Percentiles rank a stretch among this genome's conserved stretches.
Evolutionary conservation across 2,888 invertebrate species (phyloP).

Genomic region (Xylophagus ater): DNA sequence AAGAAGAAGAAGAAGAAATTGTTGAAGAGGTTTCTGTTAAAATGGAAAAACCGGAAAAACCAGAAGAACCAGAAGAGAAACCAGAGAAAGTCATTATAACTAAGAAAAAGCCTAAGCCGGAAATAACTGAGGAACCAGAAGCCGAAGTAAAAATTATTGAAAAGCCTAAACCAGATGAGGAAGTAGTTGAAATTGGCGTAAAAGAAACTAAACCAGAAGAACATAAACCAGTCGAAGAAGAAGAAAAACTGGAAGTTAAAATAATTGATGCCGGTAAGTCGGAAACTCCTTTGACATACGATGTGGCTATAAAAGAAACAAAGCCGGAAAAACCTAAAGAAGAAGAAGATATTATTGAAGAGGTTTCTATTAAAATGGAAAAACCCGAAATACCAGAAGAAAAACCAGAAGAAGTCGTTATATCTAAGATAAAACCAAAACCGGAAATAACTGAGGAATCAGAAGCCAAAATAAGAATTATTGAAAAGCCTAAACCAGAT

Average conservation of each 20-base stretch:
- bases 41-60: constrained; percentile 20
- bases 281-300: too few species aligned
- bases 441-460: constrained; percentile 30
- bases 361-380: constrained; percentile 10
- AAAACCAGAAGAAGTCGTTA: constrained; percentile 5
- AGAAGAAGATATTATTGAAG: constrained; percentile 11
- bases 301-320: constrained; percentile 15
- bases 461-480: constrained; percentile 26
- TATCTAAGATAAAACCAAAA: not conserved
- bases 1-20: constrained; percentile 15
- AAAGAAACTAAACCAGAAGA: constrained; percentile 25
- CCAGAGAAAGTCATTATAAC: constrained; percentile 7
- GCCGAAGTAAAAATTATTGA: constrained; percentile 25
- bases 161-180: constrained; percentile 16
- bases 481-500: constrained; percentile 16
- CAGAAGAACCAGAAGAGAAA: constrained; percentile 22
- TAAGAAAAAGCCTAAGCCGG: not conserved
- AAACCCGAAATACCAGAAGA: constrained; percentile 26
- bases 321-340: constrained; percentile 17
- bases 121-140: constrained; percentile 31
- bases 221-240: constrained; percentile 25
- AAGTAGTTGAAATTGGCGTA: constrained; percentile 24
- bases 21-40: constrained; percentile 10
- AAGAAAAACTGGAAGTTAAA: constrained; percentile 27
- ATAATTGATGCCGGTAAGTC: constrained; percentile 21